A percentile compares a stretch with the other conserved stretches of the same genome.
phyloP scores from a whole-genome alignment of 2,888 invertebrate genomes.

The Melitaea athalia region DNA sequence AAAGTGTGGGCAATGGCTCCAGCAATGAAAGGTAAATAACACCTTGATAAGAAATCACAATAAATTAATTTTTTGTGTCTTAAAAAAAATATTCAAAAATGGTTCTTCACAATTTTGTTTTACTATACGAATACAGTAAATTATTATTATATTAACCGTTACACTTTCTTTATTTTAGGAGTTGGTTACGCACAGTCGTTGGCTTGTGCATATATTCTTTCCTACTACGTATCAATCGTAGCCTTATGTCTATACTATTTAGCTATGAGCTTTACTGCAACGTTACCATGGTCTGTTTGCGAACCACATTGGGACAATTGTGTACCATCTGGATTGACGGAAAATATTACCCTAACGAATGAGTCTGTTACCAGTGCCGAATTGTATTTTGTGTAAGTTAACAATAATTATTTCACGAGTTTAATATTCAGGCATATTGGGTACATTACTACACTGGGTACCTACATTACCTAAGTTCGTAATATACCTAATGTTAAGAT shows the following conservation, averaged over 20 bases:
- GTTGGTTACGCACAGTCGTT: conserved; percentile 87
- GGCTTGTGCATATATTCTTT: conserved; percentile 84
- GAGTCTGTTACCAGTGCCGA: conserved; percentile 80
- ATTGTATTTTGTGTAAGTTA: conserved; percentile 71
- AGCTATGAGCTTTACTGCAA: conserved; percentile 85
- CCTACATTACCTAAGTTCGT: too few relatives aligned
- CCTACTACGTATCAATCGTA: conserved; percentile 90
- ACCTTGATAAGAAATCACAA: not conserved
- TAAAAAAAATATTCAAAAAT: not conserved
- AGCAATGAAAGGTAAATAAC: conserved; percentile 87
- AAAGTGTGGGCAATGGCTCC: conserved; percentile 87
- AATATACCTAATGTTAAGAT: too few relatives aligned
- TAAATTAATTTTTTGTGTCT: too few relatives aligned
- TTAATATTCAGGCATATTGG: too few relatives aligned
- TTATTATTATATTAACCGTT: not conserved
- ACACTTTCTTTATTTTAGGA: conserved; percentile 66
- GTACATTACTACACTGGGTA: too few relatives aligned
- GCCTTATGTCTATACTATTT: conserved; percentile 89
- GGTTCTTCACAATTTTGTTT: not conserved
- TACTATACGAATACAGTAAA: not conserved
- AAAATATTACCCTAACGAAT: conserved; percentile 44
- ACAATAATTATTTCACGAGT: not conserved
- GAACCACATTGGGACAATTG: conserved; percentile 79
- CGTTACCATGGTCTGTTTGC: conserved; percentile 89
- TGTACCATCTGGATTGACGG: conserved; percentile 64